A percentile compares a stretch with the other conserved stretches of the same genome.
Evolutionary conservation across 2,113 vertebrate genomes (phyloP).

Genomic region (Myiozetetes cayanensis): DNA sequence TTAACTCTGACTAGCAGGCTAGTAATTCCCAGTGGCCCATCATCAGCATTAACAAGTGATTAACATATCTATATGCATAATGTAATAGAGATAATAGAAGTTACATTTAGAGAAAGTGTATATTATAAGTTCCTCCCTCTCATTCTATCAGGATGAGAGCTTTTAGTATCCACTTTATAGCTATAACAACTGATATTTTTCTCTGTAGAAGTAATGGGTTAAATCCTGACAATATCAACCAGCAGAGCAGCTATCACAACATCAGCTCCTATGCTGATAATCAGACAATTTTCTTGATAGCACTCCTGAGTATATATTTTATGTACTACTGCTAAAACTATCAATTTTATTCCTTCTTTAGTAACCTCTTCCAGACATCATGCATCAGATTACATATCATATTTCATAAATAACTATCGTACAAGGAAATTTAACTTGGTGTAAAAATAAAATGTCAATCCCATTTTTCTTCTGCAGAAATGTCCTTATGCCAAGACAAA

Average conservation of each 20-base stretch:
- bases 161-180: background rate
- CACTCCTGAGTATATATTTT: slow-evolving; percentile 18
- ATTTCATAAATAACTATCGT: slow-evolving; percentile 61
- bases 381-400: background rate
- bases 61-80: background rate
- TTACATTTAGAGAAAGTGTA: background rate
- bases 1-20: background rate
- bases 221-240: background rate
- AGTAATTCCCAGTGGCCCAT: background rate
- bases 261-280: background rate
- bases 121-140: background rate
- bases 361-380: slow-evolving; percentile 30
- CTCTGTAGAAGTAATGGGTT: background rate
- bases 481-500: slow-evolving; percentile 19
- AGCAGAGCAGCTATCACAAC: slow-evolving; percentile 18
- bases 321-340: slow-evolving; percentile 15
- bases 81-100: background rate
- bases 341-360: slow-evolving; percentile 39
- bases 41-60: background rate
- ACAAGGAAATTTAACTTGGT: slow-evolving; percentile 43
- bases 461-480: slow-evolving; percentile 45
- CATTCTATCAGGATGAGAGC: background rate
- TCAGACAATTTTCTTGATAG: slow-evolving; percentile 20
- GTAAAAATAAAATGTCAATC: slow-evolving; percentile 59
- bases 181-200: background rate